These are phyloP conservation scores for Pangasius djambal DNA, from an alignment of 2,797 vertebrate genomes.

Conservation along the genomic window DNA sequence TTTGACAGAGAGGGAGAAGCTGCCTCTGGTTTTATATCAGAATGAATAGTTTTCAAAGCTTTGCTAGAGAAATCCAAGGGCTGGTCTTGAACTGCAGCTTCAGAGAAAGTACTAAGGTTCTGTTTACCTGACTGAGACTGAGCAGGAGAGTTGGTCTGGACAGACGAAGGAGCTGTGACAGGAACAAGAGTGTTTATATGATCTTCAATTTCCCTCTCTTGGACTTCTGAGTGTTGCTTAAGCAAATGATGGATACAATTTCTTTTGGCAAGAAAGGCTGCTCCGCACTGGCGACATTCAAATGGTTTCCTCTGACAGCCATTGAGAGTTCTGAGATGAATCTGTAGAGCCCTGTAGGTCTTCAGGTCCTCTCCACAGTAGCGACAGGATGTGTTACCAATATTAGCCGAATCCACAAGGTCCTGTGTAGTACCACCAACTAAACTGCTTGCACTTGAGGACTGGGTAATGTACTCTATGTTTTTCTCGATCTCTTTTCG, in stretches of 20 bases:
- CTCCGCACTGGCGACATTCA: constrained; percentile 90
- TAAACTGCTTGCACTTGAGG: constrained; percentile 62
- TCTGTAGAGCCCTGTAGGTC: constrained; percentile 89
- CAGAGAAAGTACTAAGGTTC: constrained; percentile 65
- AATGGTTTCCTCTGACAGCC: constrained; percentile 92
- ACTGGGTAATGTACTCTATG: constrained; percentile 90
- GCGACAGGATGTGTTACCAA: constrained; percentile 82
- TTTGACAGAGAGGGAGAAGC: constrained; percentile 64
- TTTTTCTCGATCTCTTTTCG: constrained; percentile 97
- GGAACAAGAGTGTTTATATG: constrained; percentile 82
- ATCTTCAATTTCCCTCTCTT: constrained; percentile 90
- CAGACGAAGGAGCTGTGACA: constrained; percentile 57
- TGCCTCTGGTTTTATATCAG: constrained; percentile 78
- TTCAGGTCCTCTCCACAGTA: constrained; percentile 90
- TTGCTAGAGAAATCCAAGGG: constrained; percentile 86
- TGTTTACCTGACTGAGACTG: constrained; percentile 75
- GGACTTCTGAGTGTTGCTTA: constrained; percentile 92
- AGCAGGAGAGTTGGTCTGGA: constrained; percentile 55
- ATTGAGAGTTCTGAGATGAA: constrained; percentile 92
- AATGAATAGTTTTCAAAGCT: constrained; percentile 69
- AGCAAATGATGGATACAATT: constrained; percentile 96
- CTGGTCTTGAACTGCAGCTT: constrained; percentile 74
- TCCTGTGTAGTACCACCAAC: constrained; percentile 76
- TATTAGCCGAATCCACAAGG: constrained; percentile 77
- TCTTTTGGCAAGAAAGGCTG: constrained; percentile 89